These are phyloP conservation scores for Cantharis flavilabris DNA, from an alignment of 2,888 invertebrate species.

Conservation along the genomic window DNA sequence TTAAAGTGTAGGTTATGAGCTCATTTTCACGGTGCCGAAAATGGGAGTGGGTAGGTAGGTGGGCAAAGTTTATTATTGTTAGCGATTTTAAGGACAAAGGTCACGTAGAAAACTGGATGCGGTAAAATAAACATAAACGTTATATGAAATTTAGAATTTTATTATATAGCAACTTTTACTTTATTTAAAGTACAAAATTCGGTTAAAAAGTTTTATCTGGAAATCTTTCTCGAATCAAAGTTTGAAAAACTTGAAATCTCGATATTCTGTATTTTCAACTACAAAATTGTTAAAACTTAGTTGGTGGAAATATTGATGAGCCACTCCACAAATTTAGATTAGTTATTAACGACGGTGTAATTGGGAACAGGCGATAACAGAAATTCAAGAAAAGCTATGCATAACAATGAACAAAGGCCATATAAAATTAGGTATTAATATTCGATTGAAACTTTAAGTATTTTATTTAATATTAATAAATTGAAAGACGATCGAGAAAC, in stretches of 20 bases:
- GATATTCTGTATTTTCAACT: constrained; percentile 4
- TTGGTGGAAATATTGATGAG: constrained; percentile 23
- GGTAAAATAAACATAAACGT: constrained; percentile 21
- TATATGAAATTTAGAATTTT: constrained; percentile 12
- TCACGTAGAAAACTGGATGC: neutral
- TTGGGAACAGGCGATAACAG: constrained; percentile 29
- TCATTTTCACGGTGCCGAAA: constrained; percentile 16
- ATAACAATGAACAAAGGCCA: constrained; percentile 21
- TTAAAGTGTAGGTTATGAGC: constrained; percentile 22
- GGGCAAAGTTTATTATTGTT: neutral
- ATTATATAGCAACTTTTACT: constrained; percentile 22
- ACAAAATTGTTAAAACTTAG: constrained; percentile 6
- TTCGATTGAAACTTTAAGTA: neutral
- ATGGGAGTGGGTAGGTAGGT: neutral
- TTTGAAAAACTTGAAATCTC: constrained; percentile 7
- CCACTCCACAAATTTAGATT: constrained; percentile 29
- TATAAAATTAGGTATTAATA: constrained; percentile 16
- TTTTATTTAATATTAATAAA: neutral
- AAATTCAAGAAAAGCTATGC: constrained; percentile 27
- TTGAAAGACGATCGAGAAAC: neutral
- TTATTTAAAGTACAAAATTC: constrained; percentile 4
- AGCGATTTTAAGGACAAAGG: constrained; percentile 5
- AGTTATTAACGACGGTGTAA: constrained; percentile 28
- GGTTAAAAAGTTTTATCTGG: neutral
- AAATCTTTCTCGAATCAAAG: constrained; percentile 13